Conservation (phyloP, 2,888 invertebrate genomes). For the Alloplasta piceator region DNA sequence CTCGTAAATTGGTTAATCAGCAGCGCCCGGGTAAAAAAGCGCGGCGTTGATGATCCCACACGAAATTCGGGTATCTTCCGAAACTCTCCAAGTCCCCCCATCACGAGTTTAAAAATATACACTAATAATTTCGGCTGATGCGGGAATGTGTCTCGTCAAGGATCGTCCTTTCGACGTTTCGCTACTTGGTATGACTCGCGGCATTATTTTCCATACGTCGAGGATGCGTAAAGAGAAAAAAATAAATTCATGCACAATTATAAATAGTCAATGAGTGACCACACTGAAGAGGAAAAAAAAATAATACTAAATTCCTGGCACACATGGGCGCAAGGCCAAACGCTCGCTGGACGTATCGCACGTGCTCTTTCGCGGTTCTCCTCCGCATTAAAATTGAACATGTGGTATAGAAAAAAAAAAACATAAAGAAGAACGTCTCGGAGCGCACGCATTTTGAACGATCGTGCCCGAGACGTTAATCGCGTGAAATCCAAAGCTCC, state of each 20-base stretch:
- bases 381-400: too few species aligned
- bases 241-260: conserved; percentile 1
- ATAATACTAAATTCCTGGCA: neutral
- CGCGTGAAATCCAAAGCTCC: too few species aligned
- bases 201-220: conserved; percentile 12
- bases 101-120: neutral
- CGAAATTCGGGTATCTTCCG: conserved; percentile 4
- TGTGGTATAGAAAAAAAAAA: too few species aligned
- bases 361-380: too few species aligned
- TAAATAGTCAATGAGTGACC: conserved; percentile 18
- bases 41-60: neutral
- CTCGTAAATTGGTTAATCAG: conserved; percentile 37
- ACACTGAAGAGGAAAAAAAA: conserved; percentile 7
- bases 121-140: neutral
- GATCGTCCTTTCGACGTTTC: conserved; percentile 8
- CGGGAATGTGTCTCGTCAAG: conserved; percentile 28
- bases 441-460: too few species aligned
- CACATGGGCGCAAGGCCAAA: too few species aligned
- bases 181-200: neutral
- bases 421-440: too few species aligned
- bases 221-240: conserved; percentile 11
- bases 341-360: too few species aligned
- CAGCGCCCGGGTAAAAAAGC: conserved; percentile 1
- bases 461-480: too few species aligned
- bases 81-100: neutral